These are phyloP conservation scores for Phyllopteryx taeniolatus DNA, from an alignment of 2,113 vertebrate species.

Conservation along the genomic window DNA sequence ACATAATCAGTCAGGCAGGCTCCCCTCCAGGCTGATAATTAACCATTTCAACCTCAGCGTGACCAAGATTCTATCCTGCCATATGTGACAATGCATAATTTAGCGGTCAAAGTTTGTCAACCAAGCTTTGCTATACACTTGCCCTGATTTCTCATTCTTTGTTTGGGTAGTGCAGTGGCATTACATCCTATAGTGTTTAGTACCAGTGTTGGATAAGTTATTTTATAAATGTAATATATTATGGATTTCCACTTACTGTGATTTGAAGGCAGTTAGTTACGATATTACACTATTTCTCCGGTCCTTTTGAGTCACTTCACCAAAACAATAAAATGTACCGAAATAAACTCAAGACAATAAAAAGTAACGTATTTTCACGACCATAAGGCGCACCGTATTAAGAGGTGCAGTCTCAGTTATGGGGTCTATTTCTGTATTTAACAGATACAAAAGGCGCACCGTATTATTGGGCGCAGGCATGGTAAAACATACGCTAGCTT, in stretches of 20 bases:
- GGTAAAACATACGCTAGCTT: too few species aligned
- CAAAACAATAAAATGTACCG: too few species aligned
- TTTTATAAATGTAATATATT: not conserved
- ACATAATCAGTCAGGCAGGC: constrained; percentile 55
- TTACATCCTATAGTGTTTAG: constrained; percentile 11
- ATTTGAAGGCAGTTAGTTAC: not conserved
- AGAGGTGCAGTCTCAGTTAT: too few species aligned
- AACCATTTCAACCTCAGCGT: constrained; percentile 66
- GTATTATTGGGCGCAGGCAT: too few species aligned
- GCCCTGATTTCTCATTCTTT: constrained; percentile 58
- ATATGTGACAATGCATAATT: constrained; percentile 79
- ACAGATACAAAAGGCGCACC: too few species aligned
- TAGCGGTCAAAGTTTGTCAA: constrained; percentile 54
- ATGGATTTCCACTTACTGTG: not conserved
- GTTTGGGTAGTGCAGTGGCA: constrained; percentile 34
- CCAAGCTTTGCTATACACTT: constrained; percentile 48
- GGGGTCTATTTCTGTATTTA: too few species aligned
- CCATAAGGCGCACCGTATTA: too few species aligned
- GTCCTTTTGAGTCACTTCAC: too few species aligned
- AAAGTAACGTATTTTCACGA: too few species aligned
- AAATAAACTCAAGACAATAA: too few species aligned
- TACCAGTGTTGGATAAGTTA: not conserved
- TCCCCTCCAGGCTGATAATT: constrained; percentile 68
- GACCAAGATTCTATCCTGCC: constrained; percentile 58
- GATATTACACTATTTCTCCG: too few species aligned